phyloP scores from a whole-genome alignment of 2,888 invertebrate genomes.

The Dicyrtomina minuta region DNA sequence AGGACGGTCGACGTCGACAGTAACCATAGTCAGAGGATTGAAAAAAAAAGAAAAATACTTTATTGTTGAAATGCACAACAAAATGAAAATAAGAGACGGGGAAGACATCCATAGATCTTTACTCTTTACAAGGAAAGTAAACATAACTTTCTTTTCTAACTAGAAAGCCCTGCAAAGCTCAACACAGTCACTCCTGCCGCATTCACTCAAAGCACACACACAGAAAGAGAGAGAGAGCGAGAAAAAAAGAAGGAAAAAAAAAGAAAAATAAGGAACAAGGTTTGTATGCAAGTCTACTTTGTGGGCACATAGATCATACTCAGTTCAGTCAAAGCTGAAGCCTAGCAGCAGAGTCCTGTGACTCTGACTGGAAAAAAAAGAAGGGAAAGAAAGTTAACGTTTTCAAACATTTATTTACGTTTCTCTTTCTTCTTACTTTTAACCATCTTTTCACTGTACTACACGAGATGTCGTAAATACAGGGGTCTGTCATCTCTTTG shows the following conservation, averaged over 20 bases:
- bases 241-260: background rate
- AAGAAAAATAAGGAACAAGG: too few species aligned
- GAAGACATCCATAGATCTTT: constrained; percentile 22
- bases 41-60: too few species aligned
- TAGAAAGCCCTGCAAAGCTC: too few species aligned
- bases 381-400: constrained; percentile 15
- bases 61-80: constrained; percentile 16
- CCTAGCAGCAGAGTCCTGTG: background rate
- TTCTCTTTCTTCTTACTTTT: constrained; percentile 6
- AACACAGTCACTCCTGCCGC: too few species aligned
- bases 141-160: constrained; percentile 8
- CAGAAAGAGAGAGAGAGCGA: background rate
- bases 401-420: constrained; percentile 12
- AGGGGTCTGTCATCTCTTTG: background rate
- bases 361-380: too few species aligned
- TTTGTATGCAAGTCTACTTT: background rate
- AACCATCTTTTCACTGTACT: background rate
- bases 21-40: too few species aligned
- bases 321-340: constrained; percentile 2
- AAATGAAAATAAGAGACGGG: constrained; percentile 12
- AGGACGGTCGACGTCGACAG: too few species aligned
- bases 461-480: too few species aligned
- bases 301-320: constrained; percentile 23
- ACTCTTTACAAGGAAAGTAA: constrained; percentile 23
- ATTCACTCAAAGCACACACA: constrained; percentile 2